Base-by-base conservation (phyloP, 2,797 vertebrate genomes). In the Smutsia gigantea region DNA sequence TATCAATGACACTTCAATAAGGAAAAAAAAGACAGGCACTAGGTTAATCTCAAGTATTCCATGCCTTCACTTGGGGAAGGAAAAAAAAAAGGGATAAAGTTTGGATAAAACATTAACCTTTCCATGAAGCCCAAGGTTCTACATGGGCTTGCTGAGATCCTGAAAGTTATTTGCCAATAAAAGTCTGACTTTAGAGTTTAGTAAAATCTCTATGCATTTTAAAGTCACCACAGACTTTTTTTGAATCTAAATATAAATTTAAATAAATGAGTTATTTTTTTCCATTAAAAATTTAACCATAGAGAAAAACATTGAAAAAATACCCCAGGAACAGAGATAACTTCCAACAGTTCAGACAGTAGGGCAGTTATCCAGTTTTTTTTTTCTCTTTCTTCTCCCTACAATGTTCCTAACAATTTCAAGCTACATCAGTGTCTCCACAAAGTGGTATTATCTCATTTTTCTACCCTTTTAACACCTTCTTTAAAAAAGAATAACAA, bases 281-380 rank as follows among this genome's bases (percentile, higher is more conserved):
- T 53, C 39, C 63, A 85, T n/a, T 86, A 88, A 92, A 88, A 71
- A 79, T 31, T 74, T 90, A 91, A 93, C 69, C 79, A 92, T 11
- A 49, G 42, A 61, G 3, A 55, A 63, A 90, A 59, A 82, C 29
- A 75, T 63, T 46, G 46, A 46, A 78, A 81, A 87, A 63, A 71
- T 37, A 64, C 5, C 18, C 31, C 29, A 90, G 31, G 4, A 93
- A 90, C 4, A 74, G 14, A 87, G 12, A 86, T 49, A 88, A 92
- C 21, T 14, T 29, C 2, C 10, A 69, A 53, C 17, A 49, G 37
- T 66, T 71, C 46, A 77, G 57, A 71, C 21, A 68, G 25, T 5
- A 61, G 7, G 14, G 68, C 64, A n/a, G 23, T 75, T 93, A 46
- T 37, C 23, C 39, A 39, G 17, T 55, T 29, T 63, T 77, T 21